These are phyloP conservation scores for Phalacrocorax aristotelis DNA, from an alignment of 2,113 vertebrate species.

Conservation along the genomic window DNA sequence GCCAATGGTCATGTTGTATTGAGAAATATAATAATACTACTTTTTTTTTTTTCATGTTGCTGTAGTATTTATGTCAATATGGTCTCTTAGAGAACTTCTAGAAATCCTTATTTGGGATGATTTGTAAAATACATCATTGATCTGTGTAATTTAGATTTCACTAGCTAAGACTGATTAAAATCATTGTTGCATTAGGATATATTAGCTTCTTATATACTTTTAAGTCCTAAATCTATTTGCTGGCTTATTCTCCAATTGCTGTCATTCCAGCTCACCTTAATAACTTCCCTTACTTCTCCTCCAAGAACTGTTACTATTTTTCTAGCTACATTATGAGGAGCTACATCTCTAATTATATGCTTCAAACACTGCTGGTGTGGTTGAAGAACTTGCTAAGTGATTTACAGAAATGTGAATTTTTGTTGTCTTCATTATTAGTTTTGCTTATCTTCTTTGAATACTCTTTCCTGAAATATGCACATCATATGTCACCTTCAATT, in stretches of 20 bases:
- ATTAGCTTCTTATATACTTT: not conserved
- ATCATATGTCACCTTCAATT: not conserved
- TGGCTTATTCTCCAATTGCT: not conserved
- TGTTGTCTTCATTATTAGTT: not conserved
- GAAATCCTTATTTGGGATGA: not conserved
- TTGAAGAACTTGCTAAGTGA: not conserved
- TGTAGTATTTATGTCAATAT: not conserved
- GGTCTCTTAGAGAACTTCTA: not conserved
- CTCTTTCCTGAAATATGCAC: not conserved
- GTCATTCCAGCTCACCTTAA: not conserved
- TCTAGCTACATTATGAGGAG: not conserved
- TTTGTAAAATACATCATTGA: not conserved
- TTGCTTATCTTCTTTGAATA: not conserved
- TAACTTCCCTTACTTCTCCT: not conserved
- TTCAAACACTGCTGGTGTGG: not conserved
- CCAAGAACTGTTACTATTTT: not conserved
- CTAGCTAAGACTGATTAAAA: not conserved
- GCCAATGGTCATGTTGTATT: fast-evolving
- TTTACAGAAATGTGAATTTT: not conserved
- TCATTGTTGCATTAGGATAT: not conserved
- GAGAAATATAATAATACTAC: not conserved
- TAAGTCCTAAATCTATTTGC: not conserved
- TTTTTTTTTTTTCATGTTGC: not conserved
- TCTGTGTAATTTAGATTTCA: not conserved
- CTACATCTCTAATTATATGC: not conserved